These are phyloP conservation scores for Indri indri DNA, from an alignment of 2,113 vertebrate genomes.

Conservation along the genomic window DNA sequence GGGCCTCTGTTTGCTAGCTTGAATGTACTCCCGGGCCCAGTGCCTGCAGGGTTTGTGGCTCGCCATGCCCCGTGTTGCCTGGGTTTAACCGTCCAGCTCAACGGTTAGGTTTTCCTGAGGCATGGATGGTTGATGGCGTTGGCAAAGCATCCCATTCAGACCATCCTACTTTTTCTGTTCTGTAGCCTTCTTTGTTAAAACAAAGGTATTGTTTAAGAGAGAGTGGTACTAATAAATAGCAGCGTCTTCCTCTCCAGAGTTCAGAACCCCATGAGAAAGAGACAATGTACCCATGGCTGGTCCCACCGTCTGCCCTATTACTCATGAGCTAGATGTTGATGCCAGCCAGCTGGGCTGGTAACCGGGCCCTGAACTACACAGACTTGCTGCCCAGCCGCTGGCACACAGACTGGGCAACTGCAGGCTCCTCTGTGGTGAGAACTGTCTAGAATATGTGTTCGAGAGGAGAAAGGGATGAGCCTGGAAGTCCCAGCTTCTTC, in stretches of 20 bases:
- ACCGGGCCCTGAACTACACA: not conserved
- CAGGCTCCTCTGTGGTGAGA: not conserved
- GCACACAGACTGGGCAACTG: not conserved
- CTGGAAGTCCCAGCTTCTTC: not conserved
- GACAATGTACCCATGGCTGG: fast-evolving
- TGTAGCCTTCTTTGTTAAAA: not conserved
- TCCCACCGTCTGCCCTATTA: too few species aligned
- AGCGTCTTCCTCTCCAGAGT: not conserved
- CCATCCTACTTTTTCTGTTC: not conserved
- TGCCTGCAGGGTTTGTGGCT: not conserved
- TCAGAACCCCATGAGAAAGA: not conserved
- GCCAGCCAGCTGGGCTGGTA: not conserved
- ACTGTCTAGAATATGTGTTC: not conserved
- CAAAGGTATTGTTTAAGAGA: not conserved
- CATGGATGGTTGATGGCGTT: not conserved
- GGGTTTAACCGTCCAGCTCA: not conserved
- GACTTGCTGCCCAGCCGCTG: not conserved
- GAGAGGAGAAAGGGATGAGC: not conserved
- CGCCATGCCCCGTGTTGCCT: not conserved
- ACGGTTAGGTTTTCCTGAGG: not conserved
- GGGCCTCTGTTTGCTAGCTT: not conserved
- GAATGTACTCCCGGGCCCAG: fast-evolving
- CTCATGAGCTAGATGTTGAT: not conserved
- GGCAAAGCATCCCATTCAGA: not conserved
- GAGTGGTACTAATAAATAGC: not conserved